phyloP scores from a whole-genome alignment of 2,888 invertebrate species.

The Chorisops tibialis region DNA sequence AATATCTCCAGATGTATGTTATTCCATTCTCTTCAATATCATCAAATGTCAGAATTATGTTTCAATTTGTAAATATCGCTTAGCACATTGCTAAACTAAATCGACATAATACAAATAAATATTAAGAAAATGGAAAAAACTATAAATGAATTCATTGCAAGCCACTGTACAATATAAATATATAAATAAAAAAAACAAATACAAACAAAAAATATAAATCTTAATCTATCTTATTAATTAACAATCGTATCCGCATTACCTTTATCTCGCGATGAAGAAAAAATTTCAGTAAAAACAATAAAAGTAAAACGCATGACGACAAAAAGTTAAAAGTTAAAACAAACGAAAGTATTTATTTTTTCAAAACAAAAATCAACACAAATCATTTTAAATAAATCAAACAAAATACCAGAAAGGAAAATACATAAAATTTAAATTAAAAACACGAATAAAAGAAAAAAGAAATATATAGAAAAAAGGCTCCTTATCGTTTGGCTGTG shows the following conservation, averaged over 20 bases:
- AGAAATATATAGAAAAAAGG: slow-evolving; percentile 28
- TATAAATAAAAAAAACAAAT: too few species aligned
- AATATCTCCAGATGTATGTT: too few species aligned
- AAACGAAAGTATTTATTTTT: slow-evolving; percentile 27
- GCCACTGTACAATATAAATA: slow-evolving; percentile 21
- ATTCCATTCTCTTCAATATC: too few species aligned
- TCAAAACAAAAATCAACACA: slow-evolving; percentile 28
- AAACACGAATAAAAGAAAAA: slow-evolving; percentile 28
- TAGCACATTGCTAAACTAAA: neutral
- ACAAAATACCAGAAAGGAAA: slow-evolving; percentile 19
- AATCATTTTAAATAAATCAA: slow-evolving; percentile 31
- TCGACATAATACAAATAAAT: neutral
- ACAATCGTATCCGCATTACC: too few species aligned
- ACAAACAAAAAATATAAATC: too few species aligned
- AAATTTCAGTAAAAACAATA: slow-evolving; percentile 18
- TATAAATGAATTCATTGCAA: neutral
- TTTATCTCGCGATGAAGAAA: neutral
- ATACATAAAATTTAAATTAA: slow-evolving; percentile 25
- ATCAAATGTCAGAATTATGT: too few species aligned
- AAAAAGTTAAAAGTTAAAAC: too few species aligned
- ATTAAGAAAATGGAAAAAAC: slow-evolving; percentile 10
- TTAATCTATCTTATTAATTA: too few species aligned
- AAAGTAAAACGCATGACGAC: neutral
- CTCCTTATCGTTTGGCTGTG: slow-evolving; percentile 38
- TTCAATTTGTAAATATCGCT: neutral